phyloP scores from a whole-genome alignment of 64 coral and sea anemone species.

The Acropora yongei region DNA sequence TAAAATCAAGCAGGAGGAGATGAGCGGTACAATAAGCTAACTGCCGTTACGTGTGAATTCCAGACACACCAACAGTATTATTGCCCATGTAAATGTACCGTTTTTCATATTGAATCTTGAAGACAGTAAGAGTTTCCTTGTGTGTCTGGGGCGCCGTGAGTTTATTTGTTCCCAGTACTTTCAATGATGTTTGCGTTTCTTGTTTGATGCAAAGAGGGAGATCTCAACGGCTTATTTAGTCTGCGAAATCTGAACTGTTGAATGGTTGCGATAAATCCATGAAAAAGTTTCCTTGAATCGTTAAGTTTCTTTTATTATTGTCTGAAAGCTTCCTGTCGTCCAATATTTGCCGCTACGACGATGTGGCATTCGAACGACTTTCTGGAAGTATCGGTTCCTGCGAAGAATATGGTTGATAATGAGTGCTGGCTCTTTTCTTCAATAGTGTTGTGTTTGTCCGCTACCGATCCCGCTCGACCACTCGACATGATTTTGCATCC shows the following conservation, averaged over 20 bases:
- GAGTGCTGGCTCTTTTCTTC: too few species aligned
- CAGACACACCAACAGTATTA: constrained; percentile 29
- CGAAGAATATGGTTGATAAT: too few species aligned
- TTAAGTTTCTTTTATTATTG: too few species aligned
- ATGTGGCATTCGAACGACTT: too few species aligned
- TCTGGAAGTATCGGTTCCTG: too few species aligned
- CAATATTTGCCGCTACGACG: too few species aligned
- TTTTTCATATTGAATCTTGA: constrained; percentile 7
- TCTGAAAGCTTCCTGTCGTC: too few species aligned
- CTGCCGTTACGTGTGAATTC: background rate
- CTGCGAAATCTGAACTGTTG: background rate
- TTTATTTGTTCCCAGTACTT: background rate
- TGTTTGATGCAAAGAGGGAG: too few species aligned
- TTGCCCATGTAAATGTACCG: background rate
- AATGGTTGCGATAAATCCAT: background rate
- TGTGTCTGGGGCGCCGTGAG: background rate
- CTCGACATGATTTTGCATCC: too few species aligned
- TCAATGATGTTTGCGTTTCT: background rate
- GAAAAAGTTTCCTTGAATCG: background rate
- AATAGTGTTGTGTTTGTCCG: too few species aligned
- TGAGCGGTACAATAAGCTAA: background rate
- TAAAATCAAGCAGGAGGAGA: background rate
- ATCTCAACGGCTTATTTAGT: background rate
- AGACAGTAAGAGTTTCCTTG: background rate
- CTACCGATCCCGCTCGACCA: too few species aligned